Evolutionary conservation across 2,113 vertebrate genomes (phyloP).

Genomic region (Boulengeromyrus knoepffleri): DNA sequence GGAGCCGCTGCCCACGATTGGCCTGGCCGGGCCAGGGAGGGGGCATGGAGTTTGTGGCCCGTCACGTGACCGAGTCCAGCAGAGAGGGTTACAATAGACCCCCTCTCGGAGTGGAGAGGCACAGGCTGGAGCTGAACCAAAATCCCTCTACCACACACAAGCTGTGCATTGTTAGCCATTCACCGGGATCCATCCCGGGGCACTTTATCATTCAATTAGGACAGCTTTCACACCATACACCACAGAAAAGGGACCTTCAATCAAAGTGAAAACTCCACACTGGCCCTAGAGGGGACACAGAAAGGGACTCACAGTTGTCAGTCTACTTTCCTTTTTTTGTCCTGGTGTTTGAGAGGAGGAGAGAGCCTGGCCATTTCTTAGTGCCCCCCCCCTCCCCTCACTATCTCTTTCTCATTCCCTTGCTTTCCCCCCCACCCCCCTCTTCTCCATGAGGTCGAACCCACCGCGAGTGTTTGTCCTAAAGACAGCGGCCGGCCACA

Average conservation of each 20-base stretch:
- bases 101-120: constrained; percentile 63
- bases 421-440: constrained; percentile 13
- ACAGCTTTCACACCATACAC: constrained; percentile 71
- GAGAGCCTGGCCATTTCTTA: constrained; percentile 45
- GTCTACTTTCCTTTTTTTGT: constrained; percentile 59
- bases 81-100: constrained; percentile 67
- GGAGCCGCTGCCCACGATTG: constrained; percentile 44
- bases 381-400: background rate
- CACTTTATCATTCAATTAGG: constrained; percentile 81
- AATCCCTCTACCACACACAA: constrained; percentile 73
- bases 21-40: constrained; percentile 29
- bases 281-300: constrained; percentile 61
- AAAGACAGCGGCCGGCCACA: constrained; percentile 25
- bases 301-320: constrained; percentile 54
- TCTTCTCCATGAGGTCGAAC: background rate
- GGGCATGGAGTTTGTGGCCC: constrained; percentile 20
- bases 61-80: constrained; percentile 63
- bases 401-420: constrained; percentile 19
- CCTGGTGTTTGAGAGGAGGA: constrained; percentile 47
- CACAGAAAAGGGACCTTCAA: constrained; percentile 70
- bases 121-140: constrained; percentile 67
- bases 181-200: constrained; percentile 66
- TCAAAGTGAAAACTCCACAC: constrained; percentile 71
- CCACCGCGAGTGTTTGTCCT: constrained; percentile 23
- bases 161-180: constrained; percentile 69